phyloP scores from a whole-genome alignment of 2,888 invertebrate species.

The Drepanosiphum platanoidis region DNA sequence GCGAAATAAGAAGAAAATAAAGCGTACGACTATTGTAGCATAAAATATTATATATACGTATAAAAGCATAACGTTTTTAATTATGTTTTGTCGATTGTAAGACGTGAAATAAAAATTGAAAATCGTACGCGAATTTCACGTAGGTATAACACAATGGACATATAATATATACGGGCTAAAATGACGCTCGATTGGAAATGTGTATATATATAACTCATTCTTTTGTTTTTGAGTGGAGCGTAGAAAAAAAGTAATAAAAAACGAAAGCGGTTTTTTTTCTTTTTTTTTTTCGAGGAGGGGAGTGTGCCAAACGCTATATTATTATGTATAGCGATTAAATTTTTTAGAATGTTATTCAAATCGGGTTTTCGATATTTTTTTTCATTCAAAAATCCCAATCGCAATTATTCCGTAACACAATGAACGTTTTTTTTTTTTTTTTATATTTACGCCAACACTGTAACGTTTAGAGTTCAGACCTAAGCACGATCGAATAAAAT shows the following conservation, averaged over 20 bases:
- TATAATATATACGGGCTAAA: not conserved
- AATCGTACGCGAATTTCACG: not conserved
- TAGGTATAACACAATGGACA: not conserved
- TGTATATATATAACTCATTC: not conserved
- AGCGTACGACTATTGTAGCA: no score
- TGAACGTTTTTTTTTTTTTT: constrained; percentile 14
- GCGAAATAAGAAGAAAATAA: not conserved
- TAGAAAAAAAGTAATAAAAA: constrained; percentile 14
- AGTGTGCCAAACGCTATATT: not conserved
- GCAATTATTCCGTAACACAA: not conserved
- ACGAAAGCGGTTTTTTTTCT: not conserved
- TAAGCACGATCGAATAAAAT: not conserved
- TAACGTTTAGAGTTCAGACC: not conserved
- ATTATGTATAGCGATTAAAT: not conserved
- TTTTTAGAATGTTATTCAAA: constrained; percentile 21
- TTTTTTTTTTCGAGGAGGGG: no score
- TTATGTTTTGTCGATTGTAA: no score
- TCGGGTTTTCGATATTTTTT: not conserved
- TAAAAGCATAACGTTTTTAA: not conserved
- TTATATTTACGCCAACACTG: no score
- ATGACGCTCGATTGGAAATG: not conserved
- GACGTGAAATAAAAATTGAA: not conserved
- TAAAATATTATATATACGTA: not conserved
- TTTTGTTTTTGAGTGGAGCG: not conserved
- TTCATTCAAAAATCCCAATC: not conserved